Base-by-base conservation (phyloP, 2,797 vertebrate species). In the Anomalospiza imberbis region DNA sequence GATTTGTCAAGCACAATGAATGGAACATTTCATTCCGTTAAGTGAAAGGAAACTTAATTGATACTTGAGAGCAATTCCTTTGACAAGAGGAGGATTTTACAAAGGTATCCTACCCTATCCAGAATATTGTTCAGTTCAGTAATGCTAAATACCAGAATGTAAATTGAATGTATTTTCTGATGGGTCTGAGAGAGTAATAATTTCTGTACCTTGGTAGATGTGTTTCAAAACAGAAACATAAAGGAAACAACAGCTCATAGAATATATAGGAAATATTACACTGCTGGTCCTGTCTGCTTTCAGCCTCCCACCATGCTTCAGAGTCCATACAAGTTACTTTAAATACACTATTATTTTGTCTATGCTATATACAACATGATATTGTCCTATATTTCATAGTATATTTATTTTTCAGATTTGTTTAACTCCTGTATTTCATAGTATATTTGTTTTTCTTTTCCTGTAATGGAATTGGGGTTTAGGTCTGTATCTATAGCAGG, bases 1-100 rank as follows among this genome's bases (percentile, higher is more conserved):
- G 81, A 78, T 84, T 93, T 93, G 60, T 82, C 83, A 95, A 94
- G 45, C n/a, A 89, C 47, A 73, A 51, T 72, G 78, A 96, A 94
- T 68, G 68, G 74, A 89, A 79, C 82, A 94, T 62, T 95, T 84
- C 29, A 77, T 95, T 90, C 53, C 6, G 12, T 48, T 76, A 88
- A 85, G 58, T 68, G 85, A 85, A 94, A 91, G 29, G 55, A 93
- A 91, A 81, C 57, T 90, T 93, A 87, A 88, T 31, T 85, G 78
- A 76, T 88, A 80, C 50, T 72, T 88, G 55, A 88, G 54, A 94
- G n/a, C n/a, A 66, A 73, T 76, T 67, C 74, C 48, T 95, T 84
- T 70, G 87, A 83, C 66, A 92, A 77, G 74, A 67, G 55, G 25
- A 86, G 44, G 36, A 21, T 83, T 96, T 91, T 51, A 45, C 47